phyloP scores from a whole-genome alignment of 1,140 invertebrate genomes.

The Ceratina australensis region DNA sequence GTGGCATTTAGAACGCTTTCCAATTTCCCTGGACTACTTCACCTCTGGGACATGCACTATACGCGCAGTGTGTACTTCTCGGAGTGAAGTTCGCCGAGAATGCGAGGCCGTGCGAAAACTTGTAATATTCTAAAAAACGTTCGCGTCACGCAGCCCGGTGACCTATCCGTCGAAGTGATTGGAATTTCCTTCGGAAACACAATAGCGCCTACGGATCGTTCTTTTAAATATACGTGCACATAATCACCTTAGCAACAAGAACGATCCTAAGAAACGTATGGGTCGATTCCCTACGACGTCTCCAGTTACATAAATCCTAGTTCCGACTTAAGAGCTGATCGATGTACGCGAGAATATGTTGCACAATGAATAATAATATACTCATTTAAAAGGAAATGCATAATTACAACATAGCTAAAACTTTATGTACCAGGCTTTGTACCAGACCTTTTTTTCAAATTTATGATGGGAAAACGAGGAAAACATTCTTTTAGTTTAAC shows the following conservation, averaged over 20 bases:
- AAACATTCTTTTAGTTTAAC: too few species aligned
- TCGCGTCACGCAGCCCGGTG: too few species aligned
- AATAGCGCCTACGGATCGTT: neutral
- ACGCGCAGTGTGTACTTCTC: too few species aligned
- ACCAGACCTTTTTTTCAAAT: too few species aligned
- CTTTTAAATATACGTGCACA: neutral
- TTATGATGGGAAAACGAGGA: too few species aligned
- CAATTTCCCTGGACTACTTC: conserved; percentile 8
- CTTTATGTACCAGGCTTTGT: too few species aligned
- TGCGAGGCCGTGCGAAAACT: neutral
- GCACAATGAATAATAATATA: neutral
- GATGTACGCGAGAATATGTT: neutral
- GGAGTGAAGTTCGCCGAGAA: neutral
- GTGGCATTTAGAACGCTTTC: conserved; percentile 24
- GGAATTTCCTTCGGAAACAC: neutral
- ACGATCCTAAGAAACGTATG: neutral
- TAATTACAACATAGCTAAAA: neutral
- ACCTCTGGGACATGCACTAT: neutral
- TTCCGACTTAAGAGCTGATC: neutral
- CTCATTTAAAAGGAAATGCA: neutral
- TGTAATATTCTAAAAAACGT: too few species aligned
- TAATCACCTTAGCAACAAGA: neutral
- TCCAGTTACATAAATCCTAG: neutral
- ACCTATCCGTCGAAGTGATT: neutral
- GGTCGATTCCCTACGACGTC: neutral